Conservation (phyloP, 2,888 invertebrate species). For the Drosophila birchii region DNA sequence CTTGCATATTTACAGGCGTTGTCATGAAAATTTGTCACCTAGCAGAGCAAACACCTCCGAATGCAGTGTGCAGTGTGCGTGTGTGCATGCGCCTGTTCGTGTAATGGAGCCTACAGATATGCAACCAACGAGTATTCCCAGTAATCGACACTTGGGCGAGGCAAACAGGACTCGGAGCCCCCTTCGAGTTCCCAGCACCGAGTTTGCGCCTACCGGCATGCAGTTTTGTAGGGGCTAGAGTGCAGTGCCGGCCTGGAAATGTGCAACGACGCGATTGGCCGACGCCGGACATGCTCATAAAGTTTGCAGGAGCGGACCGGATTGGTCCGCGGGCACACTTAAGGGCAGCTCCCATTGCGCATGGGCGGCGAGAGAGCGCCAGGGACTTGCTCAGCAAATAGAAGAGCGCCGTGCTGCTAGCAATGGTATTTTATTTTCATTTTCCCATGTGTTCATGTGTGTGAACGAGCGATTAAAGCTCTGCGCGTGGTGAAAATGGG, state of each 20-base stretch:
- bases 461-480: slow-evolving; percentile 67
- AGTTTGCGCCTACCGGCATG: slow-evolving; percentile 64
- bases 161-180: slow-evolving; percentile 58
- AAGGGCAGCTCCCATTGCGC: slow-evolving; percentile 78
- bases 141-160: slow-evolving; percentile 82
- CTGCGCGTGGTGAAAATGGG: slow-evolving; percentile 65
- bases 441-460: slow-evolving; percentile 39
- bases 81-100: slow-evolving; percentile 19
- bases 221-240: slow-evolving; percentile 59
- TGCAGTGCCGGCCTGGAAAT: slow-evolving; percentile 61
- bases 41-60: slow-evolving; percentile 68
- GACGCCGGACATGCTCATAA: slow-evolving; percentile 62
- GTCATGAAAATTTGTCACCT: slow-evolving; percentile 80
- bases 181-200: slow-evolving; percentile 39
- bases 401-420: slow-evolving; percentile 58
- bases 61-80: slow-evolving; percentile 12
- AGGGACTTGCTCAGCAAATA: slow-evolving; percentile 76
- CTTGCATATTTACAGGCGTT: slow-evolving; percentile 80
- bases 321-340: slow-evolving; percentile 72
- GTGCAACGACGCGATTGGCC: slow-evolving; percentile 70
- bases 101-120: slow-evolving; percentile 77
- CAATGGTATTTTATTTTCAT: slow-evolving; percentile 54
- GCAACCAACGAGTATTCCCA: slow-evolving; percentile 67
- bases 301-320: slow-evolving; percentile 54
- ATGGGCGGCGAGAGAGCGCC: slow-evolving; percentile 61